Evolutionary conservation across 1,140 invertebrate genomes (phyloP).

Genomic region (Drosophila subpulchrella): DNA sequence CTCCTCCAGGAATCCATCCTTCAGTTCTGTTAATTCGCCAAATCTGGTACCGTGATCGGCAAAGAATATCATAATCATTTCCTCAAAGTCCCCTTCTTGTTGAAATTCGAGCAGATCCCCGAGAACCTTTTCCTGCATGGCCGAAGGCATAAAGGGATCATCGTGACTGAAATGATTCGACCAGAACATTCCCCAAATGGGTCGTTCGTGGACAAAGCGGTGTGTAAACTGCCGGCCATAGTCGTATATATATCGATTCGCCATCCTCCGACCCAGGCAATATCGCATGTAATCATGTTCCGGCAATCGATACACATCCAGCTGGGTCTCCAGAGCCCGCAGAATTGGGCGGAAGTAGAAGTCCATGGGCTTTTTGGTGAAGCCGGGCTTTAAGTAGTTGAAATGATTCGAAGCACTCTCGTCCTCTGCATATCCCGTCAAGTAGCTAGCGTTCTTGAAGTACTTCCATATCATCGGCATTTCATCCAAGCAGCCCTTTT

Average conservation of each 20-base stretch:
- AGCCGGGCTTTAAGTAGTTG: conserved; percentile 92
- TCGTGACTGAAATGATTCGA: conserved; percentile 91
- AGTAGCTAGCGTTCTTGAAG: conserved; percentile 89
- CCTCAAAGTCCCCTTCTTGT: conserved; percentile 86
- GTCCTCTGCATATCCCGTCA: conserved; percentile 93
- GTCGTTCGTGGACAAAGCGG: conserved; percentile 72
- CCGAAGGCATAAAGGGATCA: conserved; percentile 88
- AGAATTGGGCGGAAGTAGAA: conserved; percentile 92
- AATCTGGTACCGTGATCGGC: conserved; percentile 97
- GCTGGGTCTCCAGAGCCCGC: conserved; percentile 85
- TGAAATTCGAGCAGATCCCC: conserved; percentile 87
- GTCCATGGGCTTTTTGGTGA: conserved; percentile 91
- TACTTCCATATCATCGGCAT: conserved; percentile 93
- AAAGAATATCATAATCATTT: conserved; percentile 91
- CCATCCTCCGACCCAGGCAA: conserved; percentile 86
- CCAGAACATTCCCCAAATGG: conserved; percentile 92
- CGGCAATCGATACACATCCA: conserved; percentile 19
- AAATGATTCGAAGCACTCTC: conserved; percentile 90
- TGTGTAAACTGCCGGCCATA: conserved; percentile 86
- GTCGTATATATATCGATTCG: conserved; percentile 86
- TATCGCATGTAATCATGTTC: conserved; percentile 23
- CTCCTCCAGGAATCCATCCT: conserved; percentile 93
- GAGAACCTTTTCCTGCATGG: conserved; percentile 87
- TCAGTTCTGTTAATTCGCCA: conserved; percentile 88
- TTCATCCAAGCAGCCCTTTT: conserved; percentile 85